phyloP scores from a whole-genome alignment of 2,888 invertebrate genomes.

The Drosophila pegasa region DNA sequence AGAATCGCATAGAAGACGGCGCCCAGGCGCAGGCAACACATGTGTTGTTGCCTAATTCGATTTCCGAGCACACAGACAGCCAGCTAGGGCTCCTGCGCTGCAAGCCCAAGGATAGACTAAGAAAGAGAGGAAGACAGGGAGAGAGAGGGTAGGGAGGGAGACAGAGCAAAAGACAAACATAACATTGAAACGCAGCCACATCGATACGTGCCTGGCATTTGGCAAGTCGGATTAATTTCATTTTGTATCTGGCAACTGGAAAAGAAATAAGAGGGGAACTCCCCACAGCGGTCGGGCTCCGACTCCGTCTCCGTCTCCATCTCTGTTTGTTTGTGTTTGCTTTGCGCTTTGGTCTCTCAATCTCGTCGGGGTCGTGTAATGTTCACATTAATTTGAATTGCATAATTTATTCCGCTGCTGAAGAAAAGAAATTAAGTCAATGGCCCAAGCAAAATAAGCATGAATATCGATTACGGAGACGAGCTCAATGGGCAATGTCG shows the following conservation, averaged over 20 bases:
- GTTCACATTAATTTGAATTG: slow-evolving; percentile 77
- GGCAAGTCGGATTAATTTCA: slow-evolving; percentile 81
- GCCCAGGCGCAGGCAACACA: slow-evolving; percentile 7
- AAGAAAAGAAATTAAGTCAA: slow-evolving; percentile 74
- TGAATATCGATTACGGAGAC: slow-evolving; percentile 71
- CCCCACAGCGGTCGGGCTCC: neutral
- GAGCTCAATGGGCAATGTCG: slow-evolving; percentile 24
- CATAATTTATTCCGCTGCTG: slow-evolving; percentile 73
- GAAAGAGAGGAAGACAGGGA: neutral
- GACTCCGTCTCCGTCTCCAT: neutral
- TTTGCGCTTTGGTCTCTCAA: slow-evolving; percentile 38
- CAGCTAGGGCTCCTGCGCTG: slow-evolving; percentile 48
- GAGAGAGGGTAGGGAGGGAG: neutral
- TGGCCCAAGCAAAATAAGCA: slow-evolving; percentile 72
- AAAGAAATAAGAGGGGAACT: neutral
- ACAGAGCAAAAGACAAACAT: slow-evolving; percentile 51
- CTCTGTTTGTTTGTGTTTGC: slow-evolving; percentile 17
- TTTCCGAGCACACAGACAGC: slow-evolving; percentile 70
- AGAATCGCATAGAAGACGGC: slow-evolving; percentile 48
- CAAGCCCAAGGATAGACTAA: slow-evolving; percentile 12
- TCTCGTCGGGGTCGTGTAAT: slow-evolving; percentile 57
- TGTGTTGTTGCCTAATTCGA: slow-evolving; percentile 66
- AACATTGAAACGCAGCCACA: slow-evolving; percentile 65
- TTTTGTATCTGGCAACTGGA: slow-evolving; percentile 52
- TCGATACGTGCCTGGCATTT: slow-evolving; percentile 80